Conservation (phyloP, 2,888 invertebrate species). For the Dolichomitus sp. region DNA sequence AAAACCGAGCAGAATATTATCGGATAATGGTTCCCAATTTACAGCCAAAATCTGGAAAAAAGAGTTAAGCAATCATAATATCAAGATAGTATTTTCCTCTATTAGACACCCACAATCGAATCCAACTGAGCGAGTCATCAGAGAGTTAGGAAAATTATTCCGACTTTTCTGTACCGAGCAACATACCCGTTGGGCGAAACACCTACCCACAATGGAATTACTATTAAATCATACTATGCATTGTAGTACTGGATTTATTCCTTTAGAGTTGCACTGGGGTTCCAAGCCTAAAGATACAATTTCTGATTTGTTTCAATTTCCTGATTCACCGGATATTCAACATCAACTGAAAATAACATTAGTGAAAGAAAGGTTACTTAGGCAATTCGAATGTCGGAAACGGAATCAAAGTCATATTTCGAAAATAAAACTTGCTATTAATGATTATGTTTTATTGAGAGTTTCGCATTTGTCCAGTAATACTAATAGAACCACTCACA, state of each 20-base stretch:
- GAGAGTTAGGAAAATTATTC: constrained; percentile 9
- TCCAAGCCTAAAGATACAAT: not conserved
- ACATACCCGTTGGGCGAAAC: constrained; percentile 25
- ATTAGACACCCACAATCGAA: not conserved
- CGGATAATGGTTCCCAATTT: constrained; percentile 27
- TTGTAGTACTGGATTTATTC: constrained; percentile 15
- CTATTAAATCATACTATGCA: constrained; percentile 6
- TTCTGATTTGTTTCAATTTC: not conserved
- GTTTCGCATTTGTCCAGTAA: not conserved
- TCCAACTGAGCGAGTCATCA: constrained; percentile 15
- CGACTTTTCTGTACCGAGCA: constrained; percentile 8
- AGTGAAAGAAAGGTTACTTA: not conserved
- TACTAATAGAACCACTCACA: not conserved
- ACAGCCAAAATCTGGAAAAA: not conserved
- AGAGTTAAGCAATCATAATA: not conserved
- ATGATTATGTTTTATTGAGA: not conserved
- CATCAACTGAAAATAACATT: not conserved
- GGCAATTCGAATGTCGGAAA: not conserved
- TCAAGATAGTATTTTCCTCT: constrained; percentile 1
- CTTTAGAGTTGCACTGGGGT: constrained; percentile 5
- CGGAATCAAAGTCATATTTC: not conserved
- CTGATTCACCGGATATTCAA: not conserved
- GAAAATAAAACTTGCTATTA: not conserved
- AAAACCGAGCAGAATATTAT: constrained; percentile 12
- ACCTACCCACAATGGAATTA: constrained; percentile 3